Conservation (phyloP, 2,888 invertebrate genomes). For the Dusona sp. region DNA sequence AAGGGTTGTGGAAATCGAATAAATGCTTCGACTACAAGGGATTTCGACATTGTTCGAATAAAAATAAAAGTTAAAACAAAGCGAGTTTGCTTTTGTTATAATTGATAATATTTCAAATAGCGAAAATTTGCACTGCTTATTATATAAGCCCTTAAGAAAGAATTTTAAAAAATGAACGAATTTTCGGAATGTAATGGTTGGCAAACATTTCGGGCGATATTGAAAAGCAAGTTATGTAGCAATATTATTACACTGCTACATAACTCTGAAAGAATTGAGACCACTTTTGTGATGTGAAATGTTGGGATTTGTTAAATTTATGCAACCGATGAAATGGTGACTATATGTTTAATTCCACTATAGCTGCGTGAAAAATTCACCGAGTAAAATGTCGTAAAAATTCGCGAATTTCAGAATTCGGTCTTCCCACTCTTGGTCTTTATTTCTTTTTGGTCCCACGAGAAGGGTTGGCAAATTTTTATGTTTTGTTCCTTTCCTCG, state of each 20-base stretch:
- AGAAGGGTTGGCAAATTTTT: slow-evolving; percentile 55
- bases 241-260: neutral
- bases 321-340: slow-evolving; percentile 40
- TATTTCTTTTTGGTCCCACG: slow-evolving; percentile 35
- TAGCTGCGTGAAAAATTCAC: slow-evolving; percentile 42
- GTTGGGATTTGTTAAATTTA: slow-evolving; percentile 31
- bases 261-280: neutral
- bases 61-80: neutral
- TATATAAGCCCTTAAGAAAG: neutral
- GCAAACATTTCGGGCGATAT: neutral
- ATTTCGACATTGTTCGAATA: neutral
- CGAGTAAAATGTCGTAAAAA: slow-evolving; percentile 11
- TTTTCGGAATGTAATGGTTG: neutral
- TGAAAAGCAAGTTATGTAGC: too few relatives aligned
- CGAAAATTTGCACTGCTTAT: neutral
- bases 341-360: slow-evolving; percentile 25
- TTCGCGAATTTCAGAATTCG: slow-evolving; percentile 45
- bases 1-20: neutral
- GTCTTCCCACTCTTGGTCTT: slow-evolving; percentile 36
- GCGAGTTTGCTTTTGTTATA: neutral
- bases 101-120: neutral
- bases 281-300: slow-evolving; percentile 12
- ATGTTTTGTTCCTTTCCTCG: slow-evolving; percentile 32
- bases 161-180: too few relatives aligned
- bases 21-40: neutral